Percentiles rank a stretch among this genome's conserved stretches.
phyloP scores from a whole-genome alignment of 2,797 vertebrate species.

The Enteromius fasciolatus region DNA sequence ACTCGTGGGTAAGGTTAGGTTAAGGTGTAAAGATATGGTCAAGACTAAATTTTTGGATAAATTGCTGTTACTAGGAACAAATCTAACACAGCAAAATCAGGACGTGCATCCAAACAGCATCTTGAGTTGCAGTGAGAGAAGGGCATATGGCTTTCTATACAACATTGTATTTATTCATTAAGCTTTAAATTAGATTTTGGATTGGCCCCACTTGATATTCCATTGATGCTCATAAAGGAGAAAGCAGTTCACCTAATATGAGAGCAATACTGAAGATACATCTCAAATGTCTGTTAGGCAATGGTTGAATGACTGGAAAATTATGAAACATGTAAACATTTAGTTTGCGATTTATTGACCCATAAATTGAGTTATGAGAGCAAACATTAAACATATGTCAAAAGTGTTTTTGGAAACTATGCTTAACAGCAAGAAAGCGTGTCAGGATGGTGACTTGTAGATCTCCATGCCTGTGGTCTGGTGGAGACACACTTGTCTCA shows the following conservation, averaged over 20 bases:
- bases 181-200: neutral
- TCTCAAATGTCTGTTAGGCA: neutral
- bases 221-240: neutral
- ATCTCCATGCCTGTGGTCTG: constrained; percentile 15
- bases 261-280: neutral
- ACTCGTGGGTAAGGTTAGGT: no score
- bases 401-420: neutral
- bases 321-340: constrained; percentile 2
- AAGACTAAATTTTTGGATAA: no score
- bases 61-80: no score
- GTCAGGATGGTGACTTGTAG: neutral
- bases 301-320: neutral
- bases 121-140: neutral
- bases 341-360: neutral
- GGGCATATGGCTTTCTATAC: neutral
- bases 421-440: neutral
- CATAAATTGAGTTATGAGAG: neutral
- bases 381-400: neutral
- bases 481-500: constrained; percentile 21
- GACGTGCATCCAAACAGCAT: neutral
- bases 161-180: neutral
- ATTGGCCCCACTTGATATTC: neutral
- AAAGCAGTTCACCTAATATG: neutral
- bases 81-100: no score
- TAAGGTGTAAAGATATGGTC: no score